Conservation (phyloP, 2,888 invertebrate species). For the Thecocarcelia acutangulata region DNA sequence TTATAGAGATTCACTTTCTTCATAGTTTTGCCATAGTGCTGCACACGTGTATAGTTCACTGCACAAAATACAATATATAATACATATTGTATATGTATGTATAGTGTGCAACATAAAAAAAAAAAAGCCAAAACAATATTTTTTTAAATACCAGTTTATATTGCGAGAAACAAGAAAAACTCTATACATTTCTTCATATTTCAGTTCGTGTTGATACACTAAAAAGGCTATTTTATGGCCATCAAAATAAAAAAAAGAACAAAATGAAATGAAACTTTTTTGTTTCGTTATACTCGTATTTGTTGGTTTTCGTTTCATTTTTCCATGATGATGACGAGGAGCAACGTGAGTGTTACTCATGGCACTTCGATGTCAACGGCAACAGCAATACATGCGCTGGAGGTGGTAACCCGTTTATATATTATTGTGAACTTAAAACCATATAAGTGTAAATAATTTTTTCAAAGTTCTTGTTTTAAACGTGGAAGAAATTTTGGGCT, state of each 20-base stretch:
- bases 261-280: slow-evolving; percentile 38
- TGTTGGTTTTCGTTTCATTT: slow-evolving; percentile 20
- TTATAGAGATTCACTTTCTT: slow-evolving; percentile 63
- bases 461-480: too few relatives aligned
- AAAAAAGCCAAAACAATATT: slow-evolving; percentile 1
- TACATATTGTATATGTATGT: too few relatives aligned
- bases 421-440: slow-evolving; percentile 59
- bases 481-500: too few relatives aligned
- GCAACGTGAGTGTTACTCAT: background rate
- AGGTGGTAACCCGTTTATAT: slow-evolving; percentile 16
- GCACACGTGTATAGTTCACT: slow-evolving; percentile 6
- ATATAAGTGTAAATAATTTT: slow-evolving; percentile 62
- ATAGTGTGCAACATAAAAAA: slow-evolving; percentile 41
- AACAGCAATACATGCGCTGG: background rate
- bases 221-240: slow-evolving; percentile 49
- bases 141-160: background rate
- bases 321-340: slow-evolving; percentile 7
- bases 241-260: slow-evolving; percentile 30
- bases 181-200: background rate
- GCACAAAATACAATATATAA: slow-evolving; percentile 1
- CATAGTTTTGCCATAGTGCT: slow-evolving; percentile 1
- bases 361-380: slow-evolving; percentile 2
- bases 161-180: background rate
- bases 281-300: background rate
- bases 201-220: slow-evolving; percentile 27